Evolutionary conservation across 1,140 invertebrate genomes (phyloP).

Genomic region (Chrysoperla carnea): DNA sequence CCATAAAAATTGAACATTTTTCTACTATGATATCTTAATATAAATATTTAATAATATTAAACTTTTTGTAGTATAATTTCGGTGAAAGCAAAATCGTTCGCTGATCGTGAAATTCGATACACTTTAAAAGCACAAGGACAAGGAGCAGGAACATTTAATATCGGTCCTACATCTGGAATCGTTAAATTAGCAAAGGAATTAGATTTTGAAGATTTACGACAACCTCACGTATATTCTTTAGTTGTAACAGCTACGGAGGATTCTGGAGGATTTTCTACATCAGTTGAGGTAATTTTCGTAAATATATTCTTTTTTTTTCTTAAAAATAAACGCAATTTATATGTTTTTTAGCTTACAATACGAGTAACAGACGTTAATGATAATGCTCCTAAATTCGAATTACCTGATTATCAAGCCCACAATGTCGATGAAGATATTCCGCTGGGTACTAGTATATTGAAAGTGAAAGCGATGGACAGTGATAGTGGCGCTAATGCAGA

Average conservation of each 20-base stretch:
- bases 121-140: slow-evolving; percentile 85
- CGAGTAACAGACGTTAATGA: slow-evolving; percentile 89
- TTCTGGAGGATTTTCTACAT: slow-evolving; percentile 87
- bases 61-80: slow-evolving; percentile 64
- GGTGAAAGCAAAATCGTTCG: slow-evolving; percentile 90
- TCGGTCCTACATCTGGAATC: slow-evolving; percentile 81
- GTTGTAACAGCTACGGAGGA: slow-evolving; percentile 89
- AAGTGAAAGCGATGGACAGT: slow-evolving; percentile 82
- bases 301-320: not conserved
- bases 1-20: too few relatives aligned
- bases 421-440: slow-evolving; percentile 89
- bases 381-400: slow-evolving; percentile 84
- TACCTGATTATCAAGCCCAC: slow-evolving; percentile 89
- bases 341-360: slow-evolving; percentile 55
- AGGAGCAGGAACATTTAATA: slow-evolving; percentile 88
- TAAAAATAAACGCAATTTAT: not conserved
- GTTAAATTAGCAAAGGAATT: slow-evolving; percentile 88
- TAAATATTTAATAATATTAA: too few relatives aligned
- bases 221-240: slow-evolving; percentile 82
- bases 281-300: slow-evolving; percentile 58
- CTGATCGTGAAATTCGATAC: slow-evolving; percentile 85
- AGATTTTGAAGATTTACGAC: slow-evolving; percentile 84
- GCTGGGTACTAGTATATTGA: slow-evolving; percentile 73
- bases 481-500: slow-evolving; percentile 87
- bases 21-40: too few relatives aligned